These are phyloP conservation scores for Melanogrammus aeglefinus DNA, from an alignment of 2,797 vertebrate genomes.

Conservation along the genomic window DNA sequence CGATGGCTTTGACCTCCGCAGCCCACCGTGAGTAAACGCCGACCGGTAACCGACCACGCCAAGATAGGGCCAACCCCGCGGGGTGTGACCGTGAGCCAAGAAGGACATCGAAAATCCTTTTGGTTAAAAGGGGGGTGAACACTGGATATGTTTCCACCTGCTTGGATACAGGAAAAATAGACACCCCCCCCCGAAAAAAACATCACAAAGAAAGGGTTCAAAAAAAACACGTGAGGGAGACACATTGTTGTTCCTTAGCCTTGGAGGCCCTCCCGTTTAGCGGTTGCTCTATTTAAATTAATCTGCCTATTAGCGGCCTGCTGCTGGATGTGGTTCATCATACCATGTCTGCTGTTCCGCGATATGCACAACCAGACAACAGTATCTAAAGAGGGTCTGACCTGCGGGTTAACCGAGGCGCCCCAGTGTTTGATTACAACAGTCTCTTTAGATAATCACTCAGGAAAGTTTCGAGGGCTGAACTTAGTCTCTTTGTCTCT, in stretches of 20 bases:
- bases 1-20: conserved; percentile 72
- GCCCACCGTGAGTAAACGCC: conserved; percentile 65
- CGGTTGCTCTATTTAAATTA: conserved; percentile 28
- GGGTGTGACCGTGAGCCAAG: conserved; percentile 59
- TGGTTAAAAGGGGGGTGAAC: conserved; percentile 38
- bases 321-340: neutral
- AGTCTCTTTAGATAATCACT: neutral
- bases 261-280: conserved; percentile 53
- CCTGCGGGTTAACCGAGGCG: neutral
- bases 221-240: conserved; percentile 19
- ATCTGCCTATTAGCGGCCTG: neutral
- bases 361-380: neutral
- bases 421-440: neutral
- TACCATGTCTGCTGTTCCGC: neutral
- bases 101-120: conserved; percentile 57
- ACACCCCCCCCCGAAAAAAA: conserved; percentile 28
- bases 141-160: conserved; percentile 56
- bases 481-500: neutral
- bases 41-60: conserved; percentile 66
- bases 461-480: neutral
- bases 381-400: conserved; percentile 1
- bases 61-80: conserved; percentile 58
- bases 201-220: conserved; percentile 41
- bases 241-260: conserved; percentile 42
- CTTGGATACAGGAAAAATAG: conserved; percentile 53